These are phyloP conservation scores for Notothenia rossii DNA, from an alignment of 2,113 vertebrate species.

Conservation along the genomic window DNA sequence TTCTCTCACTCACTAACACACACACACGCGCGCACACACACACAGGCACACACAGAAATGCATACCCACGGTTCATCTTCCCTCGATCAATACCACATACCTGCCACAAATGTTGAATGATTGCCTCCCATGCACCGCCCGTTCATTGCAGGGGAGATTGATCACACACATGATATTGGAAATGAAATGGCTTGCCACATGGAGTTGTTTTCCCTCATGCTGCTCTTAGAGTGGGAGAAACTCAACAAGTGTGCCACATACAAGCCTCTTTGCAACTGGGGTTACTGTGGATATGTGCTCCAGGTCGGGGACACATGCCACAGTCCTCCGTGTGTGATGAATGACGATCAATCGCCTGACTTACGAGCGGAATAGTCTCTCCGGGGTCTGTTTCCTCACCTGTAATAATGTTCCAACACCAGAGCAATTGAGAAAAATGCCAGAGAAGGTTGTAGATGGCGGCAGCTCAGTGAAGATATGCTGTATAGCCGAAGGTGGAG, in stretches of 20 bases:
- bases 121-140: conserved; percentile 43
- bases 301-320: conserved; percentile 35
- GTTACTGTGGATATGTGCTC: conserved; percentile 56
- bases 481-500: neutral
- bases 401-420: conserved; percentile 62
- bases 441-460: conserved; percentile 18
- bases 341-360: conserved; percentile 68
- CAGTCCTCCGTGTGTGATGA: conserved; percentile 24
- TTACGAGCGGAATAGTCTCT: conserved; percentile 48
- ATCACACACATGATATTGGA: conserved; percentile 73
- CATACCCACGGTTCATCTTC: conserved; percentile 53
- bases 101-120: conserved; percentile 71
- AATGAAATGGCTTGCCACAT: conserved; percentile 73
- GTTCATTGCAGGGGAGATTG: conserved; percentile 63
- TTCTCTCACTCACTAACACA: neutral
- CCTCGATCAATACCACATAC: conserved; percentile 69
- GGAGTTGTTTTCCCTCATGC: conserved; percentile 66
- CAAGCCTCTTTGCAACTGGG: conserved; percentile 39
- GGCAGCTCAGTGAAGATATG: conserved; percentile 1
- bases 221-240: conserved; percentile 11
- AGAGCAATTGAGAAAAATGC: conserved; percentile 46
- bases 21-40: neutral
- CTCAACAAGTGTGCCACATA: conserved; percentile 53
- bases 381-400: conserved; percentile 55
- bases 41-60: neutral